Evolutionary conservation across 2,797 vertebrate species (phyloP).

Genomic region (Argentina silus): DNA sequence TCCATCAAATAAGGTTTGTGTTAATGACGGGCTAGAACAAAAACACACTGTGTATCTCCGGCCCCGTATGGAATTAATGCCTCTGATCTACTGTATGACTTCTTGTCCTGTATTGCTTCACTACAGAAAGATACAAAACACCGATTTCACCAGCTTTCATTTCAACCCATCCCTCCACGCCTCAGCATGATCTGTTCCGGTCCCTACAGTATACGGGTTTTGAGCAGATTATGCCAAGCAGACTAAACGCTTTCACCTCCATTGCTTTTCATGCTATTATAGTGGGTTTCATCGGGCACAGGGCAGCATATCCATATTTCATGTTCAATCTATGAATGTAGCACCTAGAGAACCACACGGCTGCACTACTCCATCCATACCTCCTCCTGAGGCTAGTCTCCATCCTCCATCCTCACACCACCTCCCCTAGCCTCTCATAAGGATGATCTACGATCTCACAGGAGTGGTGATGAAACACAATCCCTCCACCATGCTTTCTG

Average conservation of each 20-base stretch:
- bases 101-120: no score
- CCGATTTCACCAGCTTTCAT: no score
- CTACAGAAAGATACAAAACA: no score
- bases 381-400: background rate
- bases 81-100: no score
- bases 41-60: background rate
- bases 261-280: background rate
- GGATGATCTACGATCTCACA: constrained; percentile 61
- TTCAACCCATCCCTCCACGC: no score
- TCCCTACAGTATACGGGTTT: constrained; percentile 5
- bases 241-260: constrained; percentile 18
- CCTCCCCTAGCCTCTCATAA: constrained; percentile 47
- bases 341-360: constrained; percentile 20
- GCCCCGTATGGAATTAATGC: no score
- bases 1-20: no score
- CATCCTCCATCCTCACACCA: constrained; percentile 49
- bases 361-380: background rate
- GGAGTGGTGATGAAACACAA: constrained; percentile 62
- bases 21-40: no score
- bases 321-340: constrained; percentile 43
- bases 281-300: constrained; percentile 30
- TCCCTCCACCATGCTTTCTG: constrained; percentile 60
- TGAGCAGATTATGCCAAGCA: constrained; percentile 27
- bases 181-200: no score
- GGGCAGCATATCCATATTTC: constrained; percentile 35